Base-by-base conservation (phyloP, 1,140 invertebrate genomes). In the Zaprionus inermis region DNA sequence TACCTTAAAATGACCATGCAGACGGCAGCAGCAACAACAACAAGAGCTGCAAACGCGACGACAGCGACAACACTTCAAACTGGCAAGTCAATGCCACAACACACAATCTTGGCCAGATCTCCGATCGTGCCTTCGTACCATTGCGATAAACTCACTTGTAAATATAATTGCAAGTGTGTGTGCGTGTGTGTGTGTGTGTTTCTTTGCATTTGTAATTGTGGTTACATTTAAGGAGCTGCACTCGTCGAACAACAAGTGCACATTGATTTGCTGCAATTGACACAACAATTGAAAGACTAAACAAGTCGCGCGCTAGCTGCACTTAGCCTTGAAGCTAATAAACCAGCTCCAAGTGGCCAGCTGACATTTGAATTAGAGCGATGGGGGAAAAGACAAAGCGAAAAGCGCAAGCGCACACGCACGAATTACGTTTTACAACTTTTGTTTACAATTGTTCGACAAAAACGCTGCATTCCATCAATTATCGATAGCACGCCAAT, bases 261-360 rank as follows among this genome's bases (percentile, higher is more conserved):
- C 76, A 66, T 66, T 75, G 76, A 78, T 78, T 79, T 77, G 64
- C 44, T 79, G 78, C 75, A 73, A 76, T 79, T 79, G 75, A 74
- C 65, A 72, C 54, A 78, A 83, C 77, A 83, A 88, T 88, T 81
- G 75, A 75, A 76, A 71, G 57, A 46, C 49, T 57, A 69, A 52
- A 72, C 68, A 65, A 72, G 36, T 51, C 61, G 55, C 56, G 30
- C n/a, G 28, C 61, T 49, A 16, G 18, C 34, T 66, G 71, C 79
- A 79, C 68, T 72, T 89, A 72, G 80, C 73, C 77, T 88, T 90
- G 84, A 46, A 55, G 81, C 81, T 90, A 80, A 89, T 90, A 73
- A 61, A 54, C 30, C 54, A 64, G 36, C 77, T 57, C 36, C 78
- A 76, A 63, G 44, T 64, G 54, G 38, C 44, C 61, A 41, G 60